Evolutionary conservation across 2,113 vertebrate genomes (phyloP), one percentile per base, ranked within the genome.

Genomic region (Microtus richardsoni): DNA sequence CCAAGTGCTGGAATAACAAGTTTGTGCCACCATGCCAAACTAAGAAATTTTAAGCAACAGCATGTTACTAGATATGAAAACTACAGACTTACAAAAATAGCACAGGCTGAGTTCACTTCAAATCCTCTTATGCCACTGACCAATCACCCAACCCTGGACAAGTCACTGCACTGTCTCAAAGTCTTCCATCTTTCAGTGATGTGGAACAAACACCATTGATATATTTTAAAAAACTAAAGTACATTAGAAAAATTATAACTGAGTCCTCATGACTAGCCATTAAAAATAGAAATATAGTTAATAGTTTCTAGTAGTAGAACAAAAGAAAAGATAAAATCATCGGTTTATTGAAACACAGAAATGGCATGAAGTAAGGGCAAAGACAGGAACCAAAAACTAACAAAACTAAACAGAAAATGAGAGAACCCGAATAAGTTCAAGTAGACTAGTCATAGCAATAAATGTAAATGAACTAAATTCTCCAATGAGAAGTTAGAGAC

Each of bases 391-490:
- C 33, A 26, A 44, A 64, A 70, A 6, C 19, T 52, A 70, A 88
- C 22, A 90, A 79, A 80, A n/a, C 5, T 30, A 47, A 77, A 52
- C 70, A 70, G 30, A 91, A 49, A 68, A 68, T 14, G 30, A 68
- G 39, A 62, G 11, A 39, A 9, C 4, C 68, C 21, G 92, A 87
- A 78, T 44, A 89, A 74, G 49, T 68, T 60, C n/a, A 74, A 84
- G 70, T 89, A 41, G 24, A 49, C 49, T 60, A 21, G 8, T 44
- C 52, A 91, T 26, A 58, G 22, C n/a, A 87, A 89, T n/a, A 94
- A 64, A 58, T 24, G 9, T 64, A 88, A 96, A 92, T 80, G 10
- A 95, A 66, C 74, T 89, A 85, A 58, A 87, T 73, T 91, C 66
- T 14, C 47, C 47, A 36, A 36, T 85, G 78, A 94, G 87, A 91